Percentiles rank a stretch among this genome's conserved stretches.
Evolutionary conservation across 2,888 invertebrate genomes (phyloP).

Genomic region (Macrophya alboannulata): DNA sequence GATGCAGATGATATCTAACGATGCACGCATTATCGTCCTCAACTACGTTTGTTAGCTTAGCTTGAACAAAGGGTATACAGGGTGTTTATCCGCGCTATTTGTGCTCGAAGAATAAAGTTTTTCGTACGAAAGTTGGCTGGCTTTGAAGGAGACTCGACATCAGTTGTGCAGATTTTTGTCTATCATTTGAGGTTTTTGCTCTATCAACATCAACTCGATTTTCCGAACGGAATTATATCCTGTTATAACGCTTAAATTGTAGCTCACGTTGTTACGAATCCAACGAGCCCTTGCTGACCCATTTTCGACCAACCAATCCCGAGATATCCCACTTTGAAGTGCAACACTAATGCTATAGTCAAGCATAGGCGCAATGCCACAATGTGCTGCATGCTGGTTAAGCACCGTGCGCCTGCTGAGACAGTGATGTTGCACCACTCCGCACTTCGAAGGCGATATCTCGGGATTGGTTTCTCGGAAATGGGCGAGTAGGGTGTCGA

Average conservation of each 20-base stretch:
- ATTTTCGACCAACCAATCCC: slow-evolving; percentile 17
- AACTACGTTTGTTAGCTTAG: background rate
- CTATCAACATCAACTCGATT: background rate
- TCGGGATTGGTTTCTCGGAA: slow-evolving; percentile 29
- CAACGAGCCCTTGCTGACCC: slow-evolving; percentile 13
- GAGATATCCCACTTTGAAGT: slow-evolving; percentile 34
- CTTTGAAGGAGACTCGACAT: background rate
- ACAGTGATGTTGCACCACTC: background rate
- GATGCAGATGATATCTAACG: slow-evolving; percentile 11
- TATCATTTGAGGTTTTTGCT: background rate
- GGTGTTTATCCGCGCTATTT: background rate
- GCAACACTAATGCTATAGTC: slow-evolving; percentile 20
- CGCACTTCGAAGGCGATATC: slow-evolving; percentile 23
- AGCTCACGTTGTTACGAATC: slow-evolving; percentile 18
- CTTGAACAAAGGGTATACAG: background rate
- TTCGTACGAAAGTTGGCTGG: background rate
- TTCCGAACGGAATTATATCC: background rate
- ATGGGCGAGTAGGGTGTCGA: background rate
- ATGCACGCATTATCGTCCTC: background rate
- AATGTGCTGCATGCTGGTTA: slow-evolving; percentile 30
- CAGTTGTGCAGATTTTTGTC: background rate
- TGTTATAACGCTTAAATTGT: background rate
- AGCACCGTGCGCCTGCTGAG: slow-evolving; percentile 22
- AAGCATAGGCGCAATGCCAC: slow-evolving; percentile 22
- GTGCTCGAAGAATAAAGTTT: background rate